phyloP scores from a whole-genome alignment of 2,113 vertebrate species.

The Serinus canaria region DNA sequence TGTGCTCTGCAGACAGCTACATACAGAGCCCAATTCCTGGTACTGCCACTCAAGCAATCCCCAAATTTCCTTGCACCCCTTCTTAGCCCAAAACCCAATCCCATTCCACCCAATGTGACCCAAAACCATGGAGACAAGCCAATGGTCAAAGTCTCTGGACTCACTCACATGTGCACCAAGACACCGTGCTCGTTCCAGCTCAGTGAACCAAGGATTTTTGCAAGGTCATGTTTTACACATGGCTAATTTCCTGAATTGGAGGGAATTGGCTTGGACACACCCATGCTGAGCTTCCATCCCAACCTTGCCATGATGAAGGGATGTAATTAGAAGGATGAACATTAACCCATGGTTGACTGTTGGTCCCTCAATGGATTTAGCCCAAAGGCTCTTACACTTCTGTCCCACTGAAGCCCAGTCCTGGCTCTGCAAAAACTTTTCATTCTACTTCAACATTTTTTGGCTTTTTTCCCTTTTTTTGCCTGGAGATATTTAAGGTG shows the following conservation, averaged over 20 bases:
- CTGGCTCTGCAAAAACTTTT: not conserved
- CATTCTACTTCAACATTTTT: not conserved
- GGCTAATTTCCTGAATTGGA: not conserved
- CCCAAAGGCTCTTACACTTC: not conserved
- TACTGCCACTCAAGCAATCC: not conserved
- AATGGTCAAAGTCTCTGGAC: conserved; percentile 30
- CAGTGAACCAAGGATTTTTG: conserved; percentile 21
- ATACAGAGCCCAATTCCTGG: rapidly evolving
- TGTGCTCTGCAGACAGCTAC: not conserved
- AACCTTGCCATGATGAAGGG: not conserved
- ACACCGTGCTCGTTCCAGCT: not conserved
- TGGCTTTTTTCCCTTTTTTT: not conserved
- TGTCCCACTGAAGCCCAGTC: not conserved
- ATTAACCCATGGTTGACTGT: conserved; percentile 2
- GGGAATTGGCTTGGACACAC: conserved; percentile 13
- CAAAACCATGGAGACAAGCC: not conserved
- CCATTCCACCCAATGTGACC: not conserved
- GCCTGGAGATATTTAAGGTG: not conserved
- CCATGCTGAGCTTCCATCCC: conserved; percentile 29
- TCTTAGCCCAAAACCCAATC: not conserved
- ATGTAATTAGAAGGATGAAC: not conserved
- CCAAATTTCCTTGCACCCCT: not conserved
- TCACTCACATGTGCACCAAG: not conserved
- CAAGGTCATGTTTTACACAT: conserved; percentile 48
- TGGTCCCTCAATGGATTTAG: not conserved